Conservation (phyloP, 2,888 invertebrate genomes). For the Sepioteuthis lessoniana region DNA sequence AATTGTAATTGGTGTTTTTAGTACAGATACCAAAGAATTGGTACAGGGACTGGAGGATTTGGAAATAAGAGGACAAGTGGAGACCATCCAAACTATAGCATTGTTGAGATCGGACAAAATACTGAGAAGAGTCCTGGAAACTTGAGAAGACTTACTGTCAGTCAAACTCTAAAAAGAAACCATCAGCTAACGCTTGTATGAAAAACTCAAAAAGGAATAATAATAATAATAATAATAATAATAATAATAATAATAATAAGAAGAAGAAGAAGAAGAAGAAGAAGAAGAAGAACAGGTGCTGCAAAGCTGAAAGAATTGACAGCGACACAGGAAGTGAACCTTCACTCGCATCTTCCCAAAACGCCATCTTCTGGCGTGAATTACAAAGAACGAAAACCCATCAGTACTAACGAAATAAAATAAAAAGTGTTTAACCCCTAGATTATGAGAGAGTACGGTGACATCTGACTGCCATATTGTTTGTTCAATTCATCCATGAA, state of each 20-base stretch:
- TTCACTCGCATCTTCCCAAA: neutral
- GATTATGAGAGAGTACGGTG: neutral
- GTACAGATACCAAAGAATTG: too few relatives aligned
- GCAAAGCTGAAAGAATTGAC: neutral
- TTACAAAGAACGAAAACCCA: neutral
- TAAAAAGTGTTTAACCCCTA: neutral
- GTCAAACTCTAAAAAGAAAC: too few relatives aligned
- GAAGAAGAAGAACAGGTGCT: neutral
- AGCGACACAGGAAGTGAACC: slow-evolving; percentile 20
- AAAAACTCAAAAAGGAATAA: too few relatives aligned
- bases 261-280: neutral
- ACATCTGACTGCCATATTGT: neutral
- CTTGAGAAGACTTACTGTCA: too few relatives aligned
- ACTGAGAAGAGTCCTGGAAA: too few relatives aligned
- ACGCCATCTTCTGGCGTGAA: neutral
- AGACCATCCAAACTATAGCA: too few relatives aligned
- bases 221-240: neutral
- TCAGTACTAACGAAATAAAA: neutral
- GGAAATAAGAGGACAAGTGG: too few relatives aligned
- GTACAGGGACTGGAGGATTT: too few relatives aligned
- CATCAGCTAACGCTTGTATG: too few relatives aligned
- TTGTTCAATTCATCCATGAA: slow-evolving; percentile 15
- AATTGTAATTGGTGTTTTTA: too few relatives aligned
- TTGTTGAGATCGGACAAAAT: too few relatives aligned
- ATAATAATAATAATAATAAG: neutral